phyloP scores from a whole-genome alignment of 2,113 vertebrate species.

The Clarias macrocephalus region DNA sequence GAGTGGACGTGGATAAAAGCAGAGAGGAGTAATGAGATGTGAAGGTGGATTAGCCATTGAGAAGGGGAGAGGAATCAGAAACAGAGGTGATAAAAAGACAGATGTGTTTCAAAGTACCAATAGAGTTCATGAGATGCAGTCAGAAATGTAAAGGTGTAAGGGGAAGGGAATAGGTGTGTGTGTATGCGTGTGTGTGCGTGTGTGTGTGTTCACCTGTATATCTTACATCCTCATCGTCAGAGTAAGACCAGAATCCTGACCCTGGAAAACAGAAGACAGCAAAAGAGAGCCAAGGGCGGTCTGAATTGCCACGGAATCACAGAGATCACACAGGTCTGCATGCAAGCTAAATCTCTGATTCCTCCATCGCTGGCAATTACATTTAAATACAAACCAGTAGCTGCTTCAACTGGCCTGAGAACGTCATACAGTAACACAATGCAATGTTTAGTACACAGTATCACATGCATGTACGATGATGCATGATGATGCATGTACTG shows the following conservation, averaged over 20 bases:
- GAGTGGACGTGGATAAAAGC: slow-evolving; percentile 6
- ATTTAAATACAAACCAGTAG: slow-evolving; percentile 5
- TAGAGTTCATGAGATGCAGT: background rate
- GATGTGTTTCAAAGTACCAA: background rate
- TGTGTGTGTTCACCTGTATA: slow-evolving; percentile 83
- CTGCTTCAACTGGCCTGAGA: background rate
- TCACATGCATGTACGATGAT: background rate
- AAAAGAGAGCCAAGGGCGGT: slow-evolving; percentile 73
- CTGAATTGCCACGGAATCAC: slow-evolving; percentile 60
- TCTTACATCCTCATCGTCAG: slow-evolving; percentile 91
- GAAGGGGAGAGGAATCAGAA: slow-evolving; percentile 8
- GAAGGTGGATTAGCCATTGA: slow-evolving; percentile 16
- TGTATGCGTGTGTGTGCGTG: background rate
- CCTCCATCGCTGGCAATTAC: background rate
- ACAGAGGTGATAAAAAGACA: slow-evolving; percentile 3
- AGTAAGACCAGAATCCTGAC: slow-evolving; percentile 87
- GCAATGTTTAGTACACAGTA: background rate
- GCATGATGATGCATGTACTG: too few species aligned
- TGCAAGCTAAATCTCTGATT: slow-evolving; percentile 37
- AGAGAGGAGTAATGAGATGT: slow-evolving; percentile 9
- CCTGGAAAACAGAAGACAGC: slow-evolving; percentile 81
- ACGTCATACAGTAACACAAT: background rate
- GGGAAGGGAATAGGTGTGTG: background rate
- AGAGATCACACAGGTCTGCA: background rate
- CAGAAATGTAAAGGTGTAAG: background rate